Evolutionary conservation across 2,797 vertebrate genomes (phyloP), one percentile per base, ranked within the genome.

Genomic region (Sus cebifrons): DNA sequence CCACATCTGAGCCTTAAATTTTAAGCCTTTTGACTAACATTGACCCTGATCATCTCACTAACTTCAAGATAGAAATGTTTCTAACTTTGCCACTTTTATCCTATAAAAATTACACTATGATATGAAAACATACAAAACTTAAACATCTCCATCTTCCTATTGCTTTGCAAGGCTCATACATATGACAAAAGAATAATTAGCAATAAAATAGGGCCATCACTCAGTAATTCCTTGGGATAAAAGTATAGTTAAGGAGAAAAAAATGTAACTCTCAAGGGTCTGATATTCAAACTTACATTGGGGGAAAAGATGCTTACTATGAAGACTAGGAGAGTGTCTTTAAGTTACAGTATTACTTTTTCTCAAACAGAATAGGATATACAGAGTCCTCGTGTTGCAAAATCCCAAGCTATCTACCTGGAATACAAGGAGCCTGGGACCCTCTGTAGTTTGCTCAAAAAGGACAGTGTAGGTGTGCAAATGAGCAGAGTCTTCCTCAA

Each of bases 1-100:
- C 65, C 36, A 89, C 75, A 96, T 32, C 83, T 68, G 74, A 94
- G 25, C 12, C 85, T 83, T 96, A 92, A 60, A 96, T 96, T 97
- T 96, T 74, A 94, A 94, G 84, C 70, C 54, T 40, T 93, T 97
- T 15, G 32, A 86, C 29, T 94, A 93, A 75, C 64, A 64, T 64
- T 82, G 95, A 79, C 32, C 32, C 60, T 93, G 88, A 68, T 70
- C 27, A n/a, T 81, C 36, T 95, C 49, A 75, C 58, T 95, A 52
- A 95, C 71, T 84, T 62, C 11, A 27, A 78, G 58, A 91, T 77
- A 96, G 88, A 96, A 97, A 91, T 93, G 23, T 82, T 65, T 93
- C 90, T 96, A 95, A 91, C 49, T 60, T 90, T 60, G 32, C 29
- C 70, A 90, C 70, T 92, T 89, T 62, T 89, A 74, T 82, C 70